Base-by-base conservation (phyloP, 2,888 invertebrate species). In the Eustalomyia histrio region DNA sequence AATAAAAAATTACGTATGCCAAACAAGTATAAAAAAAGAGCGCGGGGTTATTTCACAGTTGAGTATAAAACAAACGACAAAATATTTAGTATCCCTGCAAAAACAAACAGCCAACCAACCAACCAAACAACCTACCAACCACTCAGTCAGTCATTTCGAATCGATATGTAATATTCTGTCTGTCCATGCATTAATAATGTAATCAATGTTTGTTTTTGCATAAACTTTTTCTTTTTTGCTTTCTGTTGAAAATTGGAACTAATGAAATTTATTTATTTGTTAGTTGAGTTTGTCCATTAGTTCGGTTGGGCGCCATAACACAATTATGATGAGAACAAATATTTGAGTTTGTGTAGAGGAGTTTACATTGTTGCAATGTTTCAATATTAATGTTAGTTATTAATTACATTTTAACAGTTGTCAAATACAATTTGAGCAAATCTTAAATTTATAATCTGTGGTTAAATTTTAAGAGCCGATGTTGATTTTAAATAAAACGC, bases 131-230 rank as follows among this genome's bases (percentile, higher is more conserved):
- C n/a, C n/a, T n/a, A n/a, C n/a, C n/a, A n/a, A n/a, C n/a, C n/a
- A 47, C 43, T 2, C 39, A 39, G 10, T 39, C 43, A 39, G 14
- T 10, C n/a, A n/a, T n/a, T n/a, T n/a, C 35, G 1, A 35, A 58
- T 58, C 43, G 35, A 73, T 61, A 73, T 79, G 67, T 55, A 57
- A 68, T 68, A n/a, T n/a, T n/a, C n/a, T n/a, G n/a, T 61, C 53
- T 55, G 67, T 63, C n/a, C 47, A 79, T 73, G 78, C 73, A 79
- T 79, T 61, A 79, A 68, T 73, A 79, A 79, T 67, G 73, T 55
- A 76, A 76, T 73, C 73, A 67, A 29, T 29, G 29, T 29, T 6
- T 29, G 29, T 29, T 29, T 29, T 29, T 29, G 29, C 29, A 29
- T 21, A 4, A n/a, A n/a, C 21, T 3, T 21, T 21, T 35, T 8